Evolutionary conservation across 2,797 vertebrate genomes (phyloP).

Genomic region (Trachurus trachurus): DNA sequence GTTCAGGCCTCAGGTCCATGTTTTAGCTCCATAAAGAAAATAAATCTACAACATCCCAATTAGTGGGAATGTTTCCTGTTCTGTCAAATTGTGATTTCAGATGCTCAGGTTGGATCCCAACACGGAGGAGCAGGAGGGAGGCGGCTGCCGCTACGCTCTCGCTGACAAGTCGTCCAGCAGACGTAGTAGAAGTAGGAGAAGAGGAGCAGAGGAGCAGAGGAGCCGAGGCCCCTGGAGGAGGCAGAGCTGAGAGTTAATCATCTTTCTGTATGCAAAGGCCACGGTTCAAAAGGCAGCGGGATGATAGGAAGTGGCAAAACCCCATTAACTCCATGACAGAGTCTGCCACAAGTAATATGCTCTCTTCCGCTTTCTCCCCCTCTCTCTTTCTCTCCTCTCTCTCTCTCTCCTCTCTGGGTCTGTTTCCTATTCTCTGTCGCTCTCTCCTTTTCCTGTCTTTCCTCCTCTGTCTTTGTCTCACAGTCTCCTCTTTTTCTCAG

Average conservation of each 20-base stretch:
- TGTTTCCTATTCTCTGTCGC: constrained; percentile 1
- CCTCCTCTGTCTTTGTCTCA: neutral
- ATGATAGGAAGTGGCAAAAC: constrained; percentile 75
- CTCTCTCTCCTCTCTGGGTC: constrained; percentile 12
- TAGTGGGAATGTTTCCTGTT: neutral
- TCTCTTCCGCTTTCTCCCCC: constrained; percentile 37
- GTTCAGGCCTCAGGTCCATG: neutral
- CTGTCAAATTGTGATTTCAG: neutral
- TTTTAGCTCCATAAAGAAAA: neutral
- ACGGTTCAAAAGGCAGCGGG: constrained; percentile 71
- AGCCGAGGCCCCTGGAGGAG: constrained; percentile 58
- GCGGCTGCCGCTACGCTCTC: constrained; percentile 14
- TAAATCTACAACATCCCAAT: neutral
- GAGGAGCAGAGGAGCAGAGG: neutral
- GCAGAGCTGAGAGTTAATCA: constrained; percentile 77
- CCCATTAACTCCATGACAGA: constrained; percentile 76
- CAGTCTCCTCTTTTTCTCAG: neutral
- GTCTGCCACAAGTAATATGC: constrained; percentile 64
- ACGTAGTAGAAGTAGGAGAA: neutral
- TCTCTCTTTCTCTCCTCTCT: too few species aligned
- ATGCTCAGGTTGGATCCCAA: neutral
- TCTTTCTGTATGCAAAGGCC: constrained; percentile 80
- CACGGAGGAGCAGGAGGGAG: constrained; percentile 8
- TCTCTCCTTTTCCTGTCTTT: neutral
- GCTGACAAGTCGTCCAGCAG: constrained; percentile 43